Evolutionary conservation across 2,113 vertebrate genomes (phyloP), one percentile per base, ranked within the genome.

Genomic region (Pseudorasbora parva): DNA sequence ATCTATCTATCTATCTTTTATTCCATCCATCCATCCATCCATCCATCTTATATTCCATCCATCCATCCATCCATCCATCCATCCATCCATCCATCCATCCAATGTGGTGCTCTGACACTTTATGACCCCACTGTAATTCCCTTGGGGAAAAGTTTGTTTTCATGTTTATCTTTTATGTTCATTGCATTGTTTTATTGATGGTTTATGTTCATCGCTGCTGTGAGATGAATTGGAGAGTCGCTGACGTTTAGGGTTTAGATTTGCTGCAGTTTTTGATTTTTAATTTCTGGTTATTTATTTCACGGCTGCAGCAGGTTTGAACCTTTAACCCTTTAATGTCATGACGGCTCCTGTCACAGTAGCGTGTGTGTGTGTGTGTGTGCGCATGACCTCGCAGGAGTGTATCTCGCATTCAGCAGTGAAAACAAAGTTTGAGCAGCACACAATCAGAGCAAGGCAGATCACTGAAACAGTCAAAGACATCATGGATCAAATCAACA

Each of bases 381-480:
- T 43, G 69, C 47, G 69, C 45, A 56, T 30, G 96, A 95, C 96
- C 97, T 97, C 96, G 96, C 95, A 99, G 98, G 98, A 99, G 97
- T 98, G 97, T 98, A 99, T 99, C 98, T 99, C 98, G 97, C 97
- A 99, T 95, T 99, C 98, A 99, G 98, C 98, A 96, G 97, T 99
- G 98, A 99, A 98, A 98, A 99, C 97, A 95, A 99, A 99, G 96
- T 99, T 99, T 97, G 98, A 99, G 86, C 97, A 99, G 95, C 98
- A 99, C 96, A 99, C 97, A 92, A 95, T 98, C 96, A 98, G 96
- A 96, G 98, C 98, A 95, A 98, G 96, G 96, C 97, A 96, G 96
- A 99, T 99, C 92, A 96, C 96, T 94, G 96, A 97, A 89, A 96
- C 96, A 90, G 97, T 98, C 95, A 95, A 98, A 96, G 88, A 87